Conservation (phyloP, 1,140 invertebrate species). For the Stenopsyche tienmushanensis region DNA sequence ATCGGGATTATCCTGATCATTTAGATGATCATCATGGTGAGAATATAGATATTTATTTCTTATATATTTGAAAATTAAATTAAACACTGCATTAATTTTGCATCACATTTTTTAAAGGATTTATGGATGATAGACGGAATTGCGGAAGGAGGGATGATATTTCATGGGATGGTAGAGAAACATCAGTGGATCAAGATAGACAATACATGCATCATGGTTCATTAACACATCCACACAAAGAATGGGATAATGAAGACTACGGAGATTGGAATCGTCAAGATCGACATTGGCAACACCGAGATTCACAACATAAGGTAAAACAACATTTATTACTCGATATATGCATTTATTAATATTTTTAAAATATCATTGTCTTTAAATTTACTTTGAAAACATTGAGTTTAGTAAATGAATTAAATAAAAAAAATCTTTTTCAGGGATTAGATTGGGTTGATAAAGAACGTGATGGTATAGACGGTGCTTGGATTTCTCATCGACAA, state of each 20-base stretch:
- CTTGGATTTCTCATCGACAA: conserved; percentile 38
- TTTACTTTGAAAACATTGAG: background rate
- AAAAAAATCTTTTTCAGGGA: conserved; percentile 16
- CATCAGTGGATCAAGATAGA: conserved; percentile 52
- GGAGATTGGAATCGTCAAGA: conserved; percentile 53
- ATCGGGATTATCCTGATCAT: conserved; percentile 51
- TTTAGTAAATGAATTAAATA: background rate
- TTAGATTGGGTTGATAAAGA: conserved; percentile 40
- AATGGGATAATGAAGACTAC: conserved; percentile 56
- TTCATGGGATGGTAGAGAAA: conserved; percentile 53
- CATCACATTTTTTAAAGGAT: conserved; percentile 27
- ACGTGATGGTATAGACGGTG: conserved; percentile 32
- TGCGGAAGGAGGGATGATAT: conserved; percentile 50
- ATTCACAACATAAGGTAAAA: conserved; percentile 48
- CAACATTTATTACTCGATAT: background rate
- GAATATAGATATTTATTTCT: conserved; percentile 40
- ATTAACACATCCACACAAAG: conserved; percentile 47
- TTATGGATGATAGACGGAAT: conserved; percentile 37
- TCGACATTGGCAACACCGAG: conserved; percentile 53
- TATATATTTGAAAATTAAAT: conserved; percentile 7
- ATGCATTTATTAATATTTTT: no score
- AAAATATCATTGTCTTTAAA: background rate
- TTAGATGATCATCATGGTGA: conserved; percentile 51
- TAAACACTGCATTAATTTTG: conserved; percentile 1
- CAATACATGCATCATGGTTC: conserved; percentile 51